Conservation (phyloP, 2,888 invertebrate species). For the Leucozona laternaria region DNA sequence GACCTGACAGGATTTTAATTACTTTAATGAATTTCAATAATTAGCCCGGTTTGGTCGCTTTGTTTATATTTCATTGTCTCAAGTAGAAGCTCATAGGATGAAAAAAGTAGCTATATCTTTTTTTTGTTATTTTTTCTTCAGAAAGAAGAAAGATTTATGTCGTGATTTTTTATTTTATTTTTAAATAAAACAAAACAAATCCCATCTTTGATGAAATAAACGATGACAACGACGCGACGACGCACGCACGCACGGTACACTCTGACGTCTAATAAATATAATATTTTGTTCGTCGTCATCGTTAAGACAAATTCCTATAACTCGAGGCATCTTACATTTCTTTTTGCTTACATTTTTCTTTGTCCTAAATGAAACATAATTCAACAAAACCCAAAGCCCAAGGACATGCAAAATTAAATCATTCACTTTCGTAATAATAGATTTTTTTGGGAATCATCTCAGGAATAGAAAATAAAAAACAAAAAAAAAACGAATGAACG, state of each 20-base stretch:
- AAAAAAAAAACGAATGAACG: slow-evolving; percentile 1
- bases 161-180: slow-evolving; percentile 7
- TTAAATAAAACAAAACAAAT: neutral
- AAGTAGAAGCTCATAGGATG: neutral
- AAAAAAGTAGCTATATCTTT: slow-evolving; percentile 8
- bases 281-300: neutral
- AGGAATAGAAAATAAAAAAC: neutral
- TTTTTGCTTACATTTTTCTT: neutral
- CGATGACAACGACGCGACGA: neutral
- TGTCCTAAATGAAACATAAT: slow-evolving; percentile 62
- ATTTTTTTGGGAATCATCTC: slow-evolving; percentile 12
- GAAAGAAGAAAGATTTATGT: slow-evolving; percentile 1
- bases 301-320: slow-evolving; percentile 19
- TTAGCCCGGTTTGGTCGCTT: neutral
- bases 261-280: neutral
- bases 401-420: slow-evolving; percentile 62
- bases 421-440: slow-evolving; percentile 53
- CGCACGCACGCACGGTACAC: too few species aligned
- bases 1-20: slow-evolving; percentile 22
- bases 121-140: neutral
- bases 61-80: neutral
- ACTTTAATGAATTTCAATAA: slow-evolving; percentile 16
- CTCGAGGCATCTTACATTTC: slow-evolving; percentile 12
- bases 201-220: neutral
- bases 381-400: slow-evolving; percentile 29